Conservation (phyloP, 2,113 vertebrate species). For the Lathamus discolor region DNA sequence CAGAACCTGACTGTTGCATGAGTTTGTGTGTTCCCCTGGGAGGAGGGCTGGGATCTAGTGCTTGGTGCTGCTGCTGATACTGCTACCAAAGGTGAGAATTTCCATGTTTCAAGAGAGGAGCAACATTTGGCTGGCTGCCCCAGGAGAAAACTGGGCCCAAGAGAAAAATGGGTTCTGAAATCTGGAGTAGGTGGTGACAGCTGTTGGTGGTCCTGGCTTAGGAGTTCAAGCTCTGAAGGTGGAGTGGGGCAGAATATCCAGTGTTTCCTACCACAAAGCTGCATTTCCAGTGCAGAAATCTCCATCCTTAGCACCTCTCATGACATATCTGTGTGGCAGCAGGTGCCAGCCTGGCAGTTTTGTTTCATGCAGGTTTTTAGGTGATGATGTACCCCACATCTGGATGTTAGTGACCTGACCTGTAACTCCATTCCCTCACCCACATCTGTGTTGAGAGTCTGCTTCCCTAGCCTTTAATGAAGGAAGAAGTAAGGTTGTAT, state of each 20-base stretch:
- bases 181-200: not conserved
- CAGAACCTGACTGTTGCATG: not conserved
- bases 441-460: not conserved
- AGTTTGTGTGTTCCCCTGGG: not conserved
- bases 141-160: not conserved
- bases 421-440: not conserved
- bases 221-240: not conserved
- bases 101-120: not conserved
- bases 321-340: accelerated
- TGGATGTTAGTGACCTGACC: not conserved
- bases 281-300: not conserved
- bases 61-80: not conserved
- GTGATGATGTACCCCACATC: not conserved
- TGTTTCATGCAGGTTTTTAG: not conserved
- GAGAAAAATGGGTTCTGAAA: not conserved
- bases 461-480: not conserved
- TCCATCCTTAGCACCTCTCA: not conserved
- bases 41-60: not conserved
- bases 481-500: not conserved
- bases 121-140: not conserved
- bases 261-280: not conserved
- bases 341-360: not conserved
- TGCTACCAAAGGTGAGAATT: not conserved
- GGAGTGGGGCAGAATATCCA: not conserved
- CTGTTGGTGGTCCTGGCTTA: not conserved